Evolutionary conservation across 2,797 vertebrate species (phyloP).

Genomic region (Myotis vivesi): DNA sequence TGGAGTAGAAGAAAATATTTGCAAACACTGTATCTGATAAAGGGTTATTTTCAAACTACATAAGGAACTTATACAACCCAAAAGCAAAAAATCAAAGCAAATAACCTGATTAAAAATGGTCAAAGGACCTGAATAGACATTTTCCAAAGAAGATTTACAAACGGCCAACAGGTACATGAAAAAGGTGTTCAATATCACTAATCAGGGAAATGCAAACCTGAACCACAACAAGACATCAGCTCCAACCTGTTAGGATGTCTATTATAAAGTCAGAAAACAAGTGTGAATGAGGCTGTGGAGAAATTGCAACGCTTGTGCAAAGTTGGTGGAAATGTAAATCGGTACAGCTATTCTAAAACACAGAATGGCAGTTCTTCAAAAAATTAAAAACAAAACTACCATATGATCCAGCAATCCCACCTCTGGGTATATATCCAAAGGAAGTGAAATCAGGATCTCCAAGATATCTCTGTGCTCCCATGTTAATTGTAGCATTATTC

Average conservation of each 20-base stretch:
- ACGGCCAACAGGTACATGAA: neutral
- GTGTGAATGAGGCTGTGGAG: neutral
- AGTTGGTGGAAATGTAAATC: neutral
- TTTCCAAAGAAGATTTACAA: neutral
- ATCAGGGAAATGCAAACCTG: neutral
- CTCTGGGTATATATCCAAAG: neutral
- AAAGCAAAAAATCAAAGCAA: neutral
- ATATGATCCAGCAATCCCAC: neutral
- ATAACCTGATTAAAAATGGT: neutral
- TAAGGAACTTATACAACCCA: neutral
- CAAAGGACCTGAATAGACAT: neutral
- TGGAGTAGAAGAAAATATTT: neutral
- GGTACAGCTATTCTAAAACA: neutral
- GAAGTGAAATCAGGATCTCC: neutral
- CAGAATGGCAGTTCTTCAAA: neutral
- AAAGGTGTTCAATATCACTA: neutral
- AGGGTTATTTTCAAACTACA: neutral
- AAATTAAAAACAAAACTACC: neutral
- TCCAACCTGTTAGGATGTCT: neutral
- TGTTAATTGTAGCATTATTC: neutral
- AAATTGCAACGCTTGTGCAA: neutral
- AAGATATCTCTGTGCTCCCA: neutral
- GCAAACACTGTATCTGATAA: neutral
- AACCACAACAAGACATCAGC: neutral
- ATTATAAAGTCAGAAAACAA: neutral